A percentile compares a stretch with the other conserved stretches of the same genome.
phyloP scores from a whole-genome alignment of 2,888 invertebrate species.

The Dolomedes plantarius region DNA sequence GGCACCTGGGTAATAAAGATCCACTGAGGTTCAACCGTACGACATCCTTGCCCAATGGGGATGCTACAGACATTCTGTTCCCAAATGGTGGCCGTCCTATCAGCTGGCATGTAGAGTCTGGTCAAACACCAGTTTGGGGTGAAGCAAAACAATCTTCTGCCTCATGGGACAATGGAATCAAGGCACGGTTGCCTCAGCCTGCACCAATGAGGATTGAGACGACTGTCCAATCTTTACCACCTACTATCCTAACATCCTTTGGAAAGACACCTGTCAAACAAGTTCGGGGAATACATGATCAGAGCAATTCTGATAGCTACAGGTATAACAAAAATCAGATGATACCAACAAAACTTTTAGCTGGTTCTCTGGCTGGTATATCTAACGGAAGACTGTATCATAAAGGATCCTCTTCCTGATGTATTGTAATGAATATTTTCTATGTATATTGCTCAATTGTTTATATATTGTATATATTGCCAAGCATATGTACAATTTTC shows the following conservation, averaged over 20 bases:
- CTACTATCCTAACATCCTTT: conserved; percentile 66
- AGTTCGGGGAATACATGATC: conserved; percentile 5
- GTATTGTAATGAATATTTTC: neutral
- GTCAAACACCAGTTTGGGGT: conserved; percentile 32
- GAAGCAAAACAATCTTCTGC: conserved; percentile 48
- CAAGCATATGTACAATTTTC: neutral
- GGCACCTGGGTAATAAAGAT: conserved; percentile 66
- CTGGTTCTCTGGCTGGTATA: conserved; percentile 41
- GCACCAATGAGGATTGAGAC: neutral
- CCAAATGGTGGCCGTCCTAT: conserved; percentile 63
- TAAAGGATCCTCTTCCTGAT: conserved; percentile 62
- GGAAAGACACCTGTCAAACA: conserved; percentile 58
- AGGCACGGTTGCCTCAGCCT: neutral
- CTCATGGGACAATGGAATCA: conserved; percentile 54
- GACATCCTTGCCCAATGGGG: conserved; percentile 51
- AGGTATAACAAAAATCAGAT: conserved; percentile 59
- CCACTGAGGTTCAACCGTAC: conserved; percentile 61
- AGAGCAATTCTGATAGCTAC: conserved; percentile 33
- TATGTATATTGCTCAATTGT: conserved; percentile 22
- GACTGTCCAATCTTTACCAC: conserved; percentile 33
- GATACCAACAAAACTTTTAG: conserved; percentile 58
- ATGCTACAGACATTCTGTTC: conserved; percentile 28
- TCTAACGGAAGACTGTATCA: conserved; percentile 45
- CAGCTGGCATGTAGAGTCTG: conserved; percentile 72
- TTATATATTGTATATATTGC: conserved; percentile 15